Conservation (phyloP, 2,113 vertebrate genomes). For the Gavia stellata region DNA sequence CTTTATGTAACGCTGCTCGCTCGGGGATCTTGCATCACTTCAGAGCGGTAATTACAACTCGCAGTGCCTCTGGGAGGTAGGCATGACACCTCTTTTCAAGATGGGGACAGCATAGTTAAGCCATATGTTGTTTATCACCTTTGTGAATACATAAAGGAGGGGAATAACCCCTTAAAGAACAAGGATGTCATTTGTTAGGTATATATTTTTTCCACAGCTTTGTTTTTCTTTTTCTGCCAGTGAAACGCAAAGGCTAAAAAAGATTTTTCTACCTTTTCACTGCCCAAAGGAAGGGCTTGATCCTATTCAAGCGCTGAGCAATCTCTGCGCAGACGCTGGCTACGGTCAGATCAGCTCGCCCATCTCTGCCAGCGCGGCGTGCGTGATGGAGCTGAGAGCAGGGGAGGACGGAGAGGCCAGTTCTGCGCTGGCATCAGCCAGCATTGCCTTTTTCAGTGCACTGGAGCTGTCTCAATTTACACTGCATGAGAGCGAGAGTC, state of each 20-base stretch:
- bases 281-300: background rate
- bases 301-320: background rate
- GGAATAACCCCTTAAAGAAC: slow-evolving; percentile 17
- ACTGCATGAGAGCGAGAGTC: background rate
- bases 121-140: slow-evolving; percentile 12
- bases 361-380: fast-evolving
- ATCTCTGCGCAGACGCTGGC: background rate
- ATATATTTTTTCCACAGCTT: background rate
- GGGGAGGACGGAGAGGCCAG: background rate
- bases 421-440: background rate
- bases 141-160: background rate
- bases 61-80: background rate
- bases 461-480: background rate
- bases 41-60: background rate
- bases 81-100: background rate
- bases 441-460: background rate
- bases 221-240: background rate
- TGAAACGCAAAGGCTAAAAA: background rate
- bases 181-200: background rate
- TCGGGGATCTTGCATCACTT: background rate
- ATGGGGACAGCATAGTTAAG: background rate
- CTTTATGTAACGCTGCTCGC: fast-evolving
- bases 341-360: background rate
- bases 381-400: background rate
- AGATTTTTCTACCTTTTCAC: background rate